Base-by-base conservation (phyloP, 2,113 vertebrate species). In the Mustela nigripes region DNA sequence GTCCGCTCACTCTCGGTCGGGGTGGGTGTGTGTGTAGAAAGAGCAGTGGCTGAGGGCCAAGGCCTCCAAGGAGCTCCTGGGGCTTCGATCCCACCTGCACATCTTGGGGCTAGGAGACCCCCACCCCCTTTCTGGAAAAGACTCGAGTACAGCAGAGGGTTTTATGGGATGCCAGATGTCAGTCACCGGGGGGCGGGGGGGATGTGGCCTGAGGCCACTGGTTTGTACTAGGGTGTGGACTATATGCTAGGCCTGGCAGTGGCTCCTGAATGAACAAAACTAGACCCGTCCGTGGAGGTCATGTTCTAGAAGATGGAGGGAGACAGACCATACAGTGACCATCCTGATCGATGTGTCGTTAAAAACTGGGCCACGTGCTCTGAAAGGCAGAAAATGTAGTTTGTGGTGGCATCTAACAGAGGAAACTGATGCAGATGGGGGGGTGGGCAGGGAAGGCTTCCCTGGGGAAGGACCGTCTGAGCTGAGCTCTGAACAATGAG, bases 191-290 rank as follows among this genome's bases (percentile, higher is more conserved):
- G 2, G 48, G 11, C 0, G 48, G 48, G 14, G 15, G 15, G 50
- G 56, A 18, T 73, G 26, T 16, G 45, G 50, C 50, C 11, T 2
- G 26, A 65, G 19, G 10, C 33, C 26, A 39, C 1, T 11, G 8
- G 50, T 62, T 21, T 24, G 6, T 2, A 50, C 16, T 3, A 36
- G 50, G 50, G 60, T 18, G 45, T 1, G 33, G 60, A 62, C n/a
- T 9, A 1, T 5, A 2, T 4, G 28, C 9, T 11, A 9, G 42
- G 39, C 16, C n/a, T 73, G 21, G 8, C 4, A 14, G 0, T 39
- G 31, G n/a, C 50, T 78, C 65, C 78, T 65, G 6, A 48, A 56
- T 7, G 11, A 88, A 42, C 53, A 48, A 80, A 89, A 56, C 9
- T 79, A 82, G 48, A 81, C 48, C 71, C 0, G 3, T 10, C 33